Conservation (phyloP, 2,113 vertebrate genomes). For the Herpailurus yagouaroundi region DNA sequence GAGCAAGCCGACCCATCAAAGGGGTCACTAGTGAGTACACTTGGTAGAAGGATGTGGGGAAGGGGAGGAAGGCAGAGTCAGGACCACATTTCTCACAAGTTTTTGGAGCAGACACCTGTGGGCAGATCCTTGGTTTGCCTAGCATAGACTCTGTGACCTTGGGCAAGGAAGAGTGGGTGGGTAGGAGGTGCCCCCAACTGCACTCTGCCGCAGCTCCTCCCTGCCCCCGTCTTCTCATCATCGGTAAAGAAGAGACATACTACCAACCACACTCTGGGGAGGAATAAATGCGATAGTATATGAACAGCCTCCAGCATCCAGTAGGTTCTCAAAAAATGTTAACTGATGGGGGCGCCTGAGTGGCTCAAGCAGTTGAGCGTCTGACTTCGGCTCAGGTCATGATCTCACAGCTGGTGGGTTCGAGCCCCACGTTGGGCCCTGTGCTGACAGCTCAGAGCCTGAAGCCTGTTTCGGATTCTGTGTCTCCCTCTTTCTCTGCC, state of each 20-base stretch:
- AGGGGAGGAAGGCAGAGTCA: not conserved
- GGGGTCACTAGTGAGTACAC: not conserved
- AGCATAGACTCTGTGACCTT: not conserved
- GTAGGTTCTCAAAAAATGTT: not conserved
- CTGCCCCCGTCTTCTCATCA: not conserved
- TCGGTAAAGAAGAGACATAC: not conserved
- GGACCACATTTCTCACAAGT: not conserved
- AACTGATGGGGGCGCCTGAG: not conserved
- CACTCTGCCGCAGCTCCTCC: not conserved
- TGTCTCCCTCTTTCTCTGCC: no score
- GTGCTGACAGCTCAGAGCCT: no score
- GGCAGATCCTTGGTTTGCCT: not conserved
- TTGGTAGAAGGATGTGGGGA: not conserved
- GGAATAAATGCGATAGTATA: not conserved
- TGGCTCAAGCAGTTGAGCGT: no score
- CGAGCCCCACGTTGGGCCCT: no score
- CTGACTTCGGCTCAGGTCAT: no score
- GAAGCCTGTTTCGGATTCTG: no score
- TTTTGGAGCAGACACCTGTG: not conserved
- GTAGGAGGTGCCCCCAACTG: not conserved
- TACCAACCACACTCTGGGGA: not conserved
- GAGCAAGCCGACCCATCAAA: not conserved
- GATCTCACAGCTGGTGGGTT: no score
- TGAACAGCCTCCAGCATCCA: not conserved
- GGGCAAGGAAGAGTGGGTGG: not conserved